Evolutionary conservation across 1,140 invertebrate species (phyloP), one percentile per base, ranked within the genome.

Genomic region (Nasonia longicornis): DNA sequence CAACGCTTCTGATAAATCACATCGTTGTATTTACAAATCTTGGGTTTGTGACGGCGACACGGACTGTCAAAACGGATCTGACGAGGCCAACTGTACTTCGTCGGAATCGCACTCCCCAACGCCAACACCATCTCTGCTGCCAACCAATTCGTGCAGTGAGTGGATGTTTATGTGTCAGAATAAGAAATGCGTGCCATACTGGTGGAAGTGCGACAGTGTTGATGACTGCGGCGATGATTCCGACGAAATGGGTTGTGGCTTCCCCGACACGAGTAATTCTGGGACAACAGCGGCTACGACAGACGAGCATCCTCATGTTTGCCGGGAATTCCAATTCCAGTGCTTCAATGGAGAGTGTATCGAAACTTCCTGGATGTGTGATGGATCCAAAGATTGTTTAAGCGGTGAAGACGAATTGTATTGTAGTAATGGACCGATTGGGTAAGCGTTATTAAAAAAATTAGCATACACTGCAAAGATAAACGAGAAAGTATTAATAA

Each of bases 191-290:
- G 94, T 98, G 70, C 96, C 96, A 0, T 94, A 94, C 70, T 95
- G 96, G 96, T 97, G 96, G 94, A 94, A 95, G 82, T 93, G 93
- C 84, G 94, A 95, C 82, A 92, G 89, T 35, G 94, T 95, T 3
- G 88, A 94, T 81, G 96, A 97, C 86, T 98, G 96, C 85, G 93
- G 92, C 0, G 96, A 98, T 87, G 90, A 92, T 58, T 94, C 94
- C 0, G 96, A 98, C 86, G 96, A 97, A 86, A 82, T 92, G 3
- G 94, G 93, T 0, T 96, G 95, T 84, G 91, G 88, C 80, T 74
- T 91, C 12, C 8, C 73, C 0, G 66, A 82, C 0, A 16, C 79
- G 0, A 89, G 92, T 81, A 45, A 83, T 71, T 82, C 91, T 79
- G 7, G 80, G 6, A 58, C 85, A 26, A 88, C 85, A 73, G 0